Evolutionary conservation across 2,888 invertebrate genomes (phyloP).

Genomic region (Sinopyrophorus schimmeli): DNA sequence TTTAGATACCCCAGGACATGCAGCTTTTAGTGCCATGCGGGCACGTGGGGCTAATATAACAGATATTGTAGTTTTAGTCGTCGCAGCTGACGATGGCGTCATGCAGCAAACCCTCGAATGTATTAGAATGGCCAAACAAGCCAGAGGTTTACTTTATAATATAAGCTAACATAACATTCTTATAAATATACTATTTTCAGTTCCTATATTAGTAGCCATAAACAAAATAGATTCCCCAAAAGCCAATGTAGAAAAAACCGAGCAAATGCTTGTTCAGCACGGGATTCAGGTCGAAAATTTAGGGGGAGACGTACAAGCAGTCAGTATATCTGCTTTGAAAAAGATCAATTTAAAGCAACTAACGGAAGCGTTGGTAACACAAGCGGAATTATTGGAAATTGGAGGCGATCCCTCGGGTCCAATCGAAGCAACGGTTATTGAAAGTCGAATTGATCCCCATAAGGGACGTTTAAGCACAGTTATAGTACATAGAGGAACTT

Average conservation of each 20-base stretch:
- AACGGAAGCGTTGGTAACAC: slow-evolving; percentile 79
- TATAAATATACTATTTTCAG: slow-evolving; percentile 58
- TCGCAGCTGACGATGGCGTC: slow-evolving; percentile 98
- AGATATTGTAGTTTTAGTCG: slow-evolving; percentile 92
- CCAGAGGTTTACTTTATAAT: slow-evolving; percentile 59
- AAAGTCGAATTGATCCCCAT: slow-evolving; percentile 72
- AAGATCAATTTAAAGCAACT: slow-evolving; percentile 75
- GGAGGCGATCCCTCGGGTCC: slow-evolving; percentile 80
- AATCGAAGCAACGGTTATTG: slow-evolving; percentile 89
- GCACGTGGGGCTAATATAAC: slow-evolving; percentile 92
- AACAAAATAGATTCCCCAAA: slow-evolving; percentile 97
- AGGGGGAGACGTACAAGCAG: slow-evolving; percentile 90
- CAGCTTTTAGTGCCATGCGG: slow-evolving; percentile 94
- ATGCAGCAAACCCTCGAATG: slow-evolving; percentile 97
- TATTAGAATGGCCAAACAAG: slow-evolving; percentile 80
- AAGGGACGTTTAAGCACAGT: slow-evolving; percentile 82
- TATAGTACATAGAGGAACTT: slow-evolving; percentile 78
- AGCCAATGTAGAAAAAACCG: slow-evolving; percentile 83
- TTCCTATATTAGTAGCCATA: slow-evolving; percentile 94
- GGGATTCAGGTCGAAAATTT: slow-evolving; percentile 83
- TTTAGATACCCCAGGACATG: slow-evolving; percentile 98
- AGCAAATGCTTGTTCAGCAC: slow-evolving; percentile 69
- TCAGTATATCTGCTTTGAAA: slow-evolving; percentile 90
- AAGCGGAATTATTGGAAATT: slow-evolving; percentile 87
- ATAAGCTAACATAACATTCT: not conserved